phyloP scores from a whole-genome alignment of 2,888 invertebrate genomes.

The Piscicola geometra region DNA sequence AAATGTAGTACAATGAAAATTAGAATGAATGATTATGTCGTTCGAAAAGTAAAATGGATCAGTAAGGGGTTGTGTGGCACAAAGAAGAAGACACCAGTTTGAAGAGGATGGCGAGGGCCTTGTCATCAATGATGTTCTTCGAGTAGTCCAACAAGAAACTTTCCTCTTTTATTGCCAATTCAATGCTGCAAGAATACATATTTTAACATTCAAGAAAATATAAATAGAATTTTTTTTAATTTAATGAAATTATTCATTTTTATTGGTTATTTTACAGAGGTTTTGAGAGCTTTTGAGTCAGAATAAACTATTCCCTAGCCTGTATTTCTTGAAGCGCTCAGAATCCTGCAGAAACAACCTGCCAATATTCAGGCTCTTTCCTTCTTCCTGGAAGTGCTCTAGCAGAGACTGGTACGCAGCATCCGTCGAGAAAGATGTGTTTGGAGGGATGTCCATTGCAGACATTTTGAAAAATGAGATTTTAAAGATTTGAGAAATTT shows the following conservation, averaged over 20 bases:
- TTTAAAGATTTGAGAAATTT: too few relatives aligned
- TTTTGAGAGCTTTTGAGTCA: too few relatives aligned
- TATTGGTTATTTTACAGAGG: neutral
- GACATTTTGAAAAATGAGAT: too few relatives aligned
- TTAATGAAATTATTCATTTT: neutral
- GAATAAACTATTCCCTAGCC: conserved; percentile 65
- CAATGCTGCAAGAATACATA: conserved; percentile 14
- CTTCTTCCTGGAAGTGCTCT: conserved; percentile 64
- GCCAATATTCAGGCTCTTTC: conserved; percentile 72
- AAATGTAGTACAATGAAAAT: too few relatives aligned
- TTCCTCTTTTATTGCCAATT: conserved; percentile 63
- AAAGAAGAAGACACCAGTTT: conserved; percentile 66
- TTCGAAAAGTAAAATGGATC: too few relatives aligned
- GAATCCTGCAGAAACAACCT: conserved; percentile 76
- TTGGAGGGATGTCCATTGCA: neutral
- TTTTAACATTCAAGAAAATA: too few relatives aligned
- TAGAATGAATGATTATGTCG: too few relatives aligned
- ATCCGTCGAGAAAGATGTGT: conserved; percentile 45
- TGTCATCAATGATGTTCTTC: conserved; percentile 83
- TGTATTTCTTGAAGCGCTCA: conserved; percentile 79
- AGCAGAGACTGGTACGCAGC: conserved; percentile 48
- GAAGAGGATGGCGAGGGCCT: conserved; percentile 70
- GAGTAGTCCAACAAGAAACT: conserved; percentile 90
- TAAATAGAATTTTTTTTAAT: too few relatives aligned
- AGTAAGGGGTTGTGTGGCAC: too few relatives aligned